Percentiles rank a stretch among this genome's conserved stretches.
Conservation (phyloP, 2,797 vertebrate genomes). For the Sebastes glaucus region DNA sequence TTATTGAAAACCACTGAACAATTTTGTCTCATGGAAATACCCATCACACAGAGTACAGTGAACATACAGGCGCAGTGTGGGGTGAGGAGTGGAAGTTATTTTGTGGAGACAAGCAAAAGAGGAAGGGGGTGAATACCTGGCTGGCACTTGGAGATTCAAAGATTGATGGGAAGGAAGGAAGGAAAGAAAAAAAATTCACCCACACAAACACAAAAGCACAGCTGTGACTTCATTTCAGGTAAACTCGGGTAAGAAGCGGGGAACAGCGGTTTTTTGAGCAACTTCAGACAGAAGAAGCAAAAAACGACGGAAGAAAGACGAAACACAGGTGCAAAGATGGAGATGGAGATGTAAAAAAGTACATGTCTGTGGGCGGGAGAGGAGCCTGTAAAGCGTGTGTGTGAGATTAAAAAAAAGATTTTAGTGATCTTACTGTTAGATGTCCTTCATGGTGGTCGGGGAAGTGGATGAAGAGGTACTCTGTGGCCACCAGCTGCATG, state of each 20-base stretch:
- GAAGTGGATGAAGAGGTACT: slow-evolving; percentile 99
- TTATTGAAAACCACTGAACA: slow-evolving; percentile 56
- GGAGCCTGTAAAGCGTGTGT: background rate
- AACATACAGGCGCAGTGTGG: slow-evolving; percentile 28
- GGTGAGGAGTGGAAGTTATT: slow-evolving; percentile 21
- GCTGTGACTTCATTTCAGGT: slow-evolving; percentile 9
- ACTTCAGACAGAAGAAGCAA: background rate
- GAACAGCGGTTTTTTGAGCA: background rate
- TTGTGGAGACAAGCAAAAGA: slow-evolving; percentile 23
- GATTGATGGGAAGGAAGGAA: slow-evolving; percentile 23
- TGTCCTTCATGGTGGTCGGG: slow-evolving; percentile 98
- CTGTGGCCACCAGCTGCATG: slow-evolving; percentile 98
- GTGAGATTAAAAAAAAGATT: background rate
- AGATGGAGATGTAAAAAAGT: background rate
- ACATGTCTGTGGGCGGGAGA: background rate
- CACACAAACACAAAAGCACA: slow-evolving; percentile 11
- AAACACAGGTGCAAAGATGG: background rate
- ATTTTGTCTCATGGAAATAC: slow-evolving; percentile 62
- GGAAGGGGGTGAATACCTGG: slow-evolving; percentile 22
- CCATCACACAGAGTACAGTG: slow-evolving; percentile 49
- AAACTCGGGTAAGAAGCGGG: background rate
- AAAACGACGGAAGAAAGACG: background rate
- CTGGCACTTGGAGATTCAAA: slow-evolving; percentile 30
- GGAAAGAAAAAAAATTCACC: background rate
- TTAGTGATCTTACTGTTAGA: slow-evolving; percentile 88